Conservation (phyloP, 2,797 vertebrate species). For the Buceros bicornis region DNA sequence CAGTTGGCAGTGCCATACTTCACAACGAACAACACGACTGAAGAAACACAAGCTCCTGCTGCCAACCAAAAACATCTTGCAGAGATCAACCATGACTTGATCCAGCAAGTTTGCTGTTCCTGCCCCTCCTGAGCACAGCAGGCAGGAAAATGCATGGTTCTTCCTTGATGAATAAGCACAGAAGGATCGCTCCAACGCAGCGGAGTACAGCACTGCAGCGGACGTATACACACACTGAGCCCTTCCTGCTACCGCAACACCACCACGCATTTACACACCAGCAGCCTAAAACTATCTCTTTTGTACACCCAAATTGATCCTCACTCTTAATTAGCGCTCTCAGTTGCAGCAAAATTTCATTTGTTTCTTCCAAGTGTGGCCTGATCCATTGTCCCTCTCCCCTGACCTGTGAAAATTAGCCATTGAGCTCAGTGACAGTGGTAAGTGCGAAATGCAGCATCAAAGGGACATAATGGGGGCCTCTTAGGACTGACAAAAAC, state of each 20-base stretch:
- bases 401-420: conserved; percentile 80
- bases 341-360: conserved; percentile 64
- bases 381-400: conserved; percentile 76
- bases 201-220: not conserved
- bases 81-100: not conserved
- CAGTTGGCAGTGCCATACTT: not conserved
- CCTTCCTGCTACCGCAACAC: not conserved
- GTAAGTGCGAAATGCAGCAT: conserved; percentile 75
- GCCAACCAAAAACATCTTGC: not conserved
- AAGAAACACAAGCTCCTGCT: not conserved
- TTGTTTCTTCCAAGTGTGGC: conserved; percentile 66
- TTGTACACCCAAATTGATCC: conserved; percentile 47
- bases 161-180: not conserved
- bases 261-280: conserved; percentile 17
- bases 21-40: accelerated
- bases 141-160: not conserved
- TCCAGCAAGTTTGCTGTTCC: not conserved
- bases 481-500: conserved; percentile 72
- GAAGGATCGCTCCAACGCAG: not conserved
- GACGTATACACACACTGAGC: conserved; percentile 15
- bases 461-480: conserved; percentile 73
- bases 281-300: conserved; percentile 43
- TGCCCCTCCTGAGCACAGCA: not conserved
- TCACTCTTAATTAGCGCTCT: conserved; percentile 71
- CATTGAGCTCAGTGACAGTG: conserved; percentile 76